A percentile compares a stretch with the other conserved stretches of the same genome.
Conservation (phyloP, 2,113 vertebrate genomes). For the Tragelaphus buxtoni region DNA sequence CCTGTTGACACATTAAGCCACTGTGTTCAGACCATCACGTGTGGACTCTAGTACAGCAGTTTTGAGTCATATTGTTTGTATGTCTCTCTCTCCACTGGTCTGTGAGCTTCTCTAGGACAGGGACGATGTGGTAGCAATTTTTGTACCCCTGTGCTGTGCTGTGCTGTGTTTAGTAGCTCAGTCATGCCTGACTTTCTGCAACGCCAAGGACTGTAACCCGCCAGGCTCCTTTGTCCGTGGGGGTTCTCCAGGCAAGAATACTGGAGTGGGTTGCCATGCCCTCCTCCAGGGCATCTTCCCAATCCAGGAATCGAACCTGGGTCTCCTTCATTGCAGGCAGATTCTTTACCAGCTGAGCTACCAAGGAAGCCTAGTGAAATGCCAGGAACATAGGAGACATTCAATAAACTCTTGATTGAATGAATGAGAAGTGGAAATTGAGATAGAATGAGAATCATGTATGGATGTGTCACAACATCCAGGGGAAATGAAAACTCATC, state of each 20-base stretch:
- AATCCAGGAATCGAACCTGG: not conserved
- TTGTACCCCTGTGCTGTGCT: not conserved
- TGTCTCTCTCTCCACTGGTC: too few species aligned
- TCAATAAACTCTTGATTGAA: not conserved
- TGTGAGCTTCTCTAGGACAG: too few species aligned
- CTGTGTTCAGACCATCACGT: too few species aligned
- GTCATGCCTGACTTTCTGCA: not conserved
- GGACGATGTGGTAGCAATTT: too few species aligned
- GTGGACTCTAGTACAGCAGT: too few species aligned
- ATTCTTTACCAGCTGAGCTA: not conserved
- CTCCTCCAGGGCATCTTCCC: not conserved
- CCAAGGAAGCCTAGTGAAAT: not conserved
- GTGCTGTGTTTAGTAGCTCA: rapidly evolving
- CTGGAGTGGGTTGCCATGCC: not conserved
- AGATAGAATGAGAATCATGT: not conserved
- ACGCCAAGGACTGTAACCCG: not conserved
- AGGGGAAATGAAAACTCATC: not conserved
- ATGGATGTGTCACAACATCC: not conserved
- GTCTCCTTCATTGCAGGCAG: not conserved
- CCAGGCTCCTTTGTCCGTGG: not conserved
- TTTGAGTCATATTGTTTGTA: too few species aligned
- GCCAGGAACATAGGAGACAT: not conserved
- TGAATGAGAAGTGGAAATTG: not conserved
- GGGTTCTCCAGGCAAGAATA: not conserved
- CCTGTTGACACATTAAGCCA: too few species aligned